phyloP scores from a whole-genome alignment of 1,140 invertebrate genomes.

The Pseudomyrmex sp. region DNA sequence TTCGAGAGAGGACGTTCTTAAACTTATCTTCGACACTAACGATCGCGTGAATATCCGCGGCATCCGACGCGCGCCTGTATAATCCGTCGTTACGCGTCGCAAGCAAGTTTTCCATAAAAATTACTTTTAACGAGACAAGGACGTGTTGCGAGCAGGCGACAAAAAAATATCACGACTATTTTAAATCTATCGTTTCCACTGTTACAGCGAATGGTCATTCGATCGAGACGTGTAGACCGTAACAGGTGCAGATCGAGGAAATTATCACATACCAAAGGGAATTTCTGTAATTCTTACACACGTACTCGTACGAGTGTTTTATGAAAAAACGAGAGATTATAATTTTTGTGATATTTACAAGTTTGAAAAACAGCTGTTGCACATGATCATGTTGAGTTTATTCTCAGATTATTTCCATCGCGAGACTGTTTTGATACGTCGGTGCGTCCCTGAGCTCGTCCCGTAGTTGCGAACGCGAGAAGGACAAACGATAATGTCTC shows the following conservation, averaged over 20 bases:
- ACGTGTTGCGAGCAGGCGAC: constrained; percentile 57
- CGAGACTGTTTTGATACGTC: not conserved
- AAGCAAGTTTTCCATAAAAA: constrained; percentile 59
- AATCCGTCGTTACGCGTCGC: constrained; percentile 36
- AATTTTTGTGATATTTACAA: too few relatives aligned
- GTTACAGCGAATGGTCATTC: constrained; percentile 63
- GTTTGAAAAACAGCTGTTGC: too few relatives aligned
- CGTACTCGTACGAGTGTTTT: too few relatives aligned
- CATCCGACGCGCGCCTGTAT: constrained; percentile 24
- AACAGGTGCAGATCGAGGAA: constrained; percentile 8
- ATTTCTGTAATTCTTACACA: not conserved
- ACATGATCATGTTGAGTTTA: too few relatives aligned
- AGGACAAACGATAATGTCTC: constrained; percentile 69
- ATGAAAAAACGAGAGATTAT: too few relatives aligned
- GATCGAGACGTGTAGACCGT: constrained; percentile 55
- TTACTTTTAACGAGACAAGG: constrained; percentile 67
- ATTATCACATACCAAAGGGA: not conserved
- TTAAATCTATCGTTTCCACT: constrained; percentile 52
- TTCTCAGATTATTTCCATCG: not conserved
- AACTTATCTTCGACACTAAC: constrained; percentile 41
- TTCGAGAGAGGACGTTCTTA: not conserved
- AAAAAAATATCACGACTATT: constrained; percentile 54
- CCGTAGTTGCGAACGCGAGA: constrained; percentile 52
- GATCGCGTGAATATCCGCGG: constrained; percentile 39
- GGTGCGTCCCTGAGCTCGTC: not conserved